These are phyloP conservation scores for Parus major DNA, from an alignment of 2,113 vertebrate genomes.

Conservation along the genomic window DNA sequence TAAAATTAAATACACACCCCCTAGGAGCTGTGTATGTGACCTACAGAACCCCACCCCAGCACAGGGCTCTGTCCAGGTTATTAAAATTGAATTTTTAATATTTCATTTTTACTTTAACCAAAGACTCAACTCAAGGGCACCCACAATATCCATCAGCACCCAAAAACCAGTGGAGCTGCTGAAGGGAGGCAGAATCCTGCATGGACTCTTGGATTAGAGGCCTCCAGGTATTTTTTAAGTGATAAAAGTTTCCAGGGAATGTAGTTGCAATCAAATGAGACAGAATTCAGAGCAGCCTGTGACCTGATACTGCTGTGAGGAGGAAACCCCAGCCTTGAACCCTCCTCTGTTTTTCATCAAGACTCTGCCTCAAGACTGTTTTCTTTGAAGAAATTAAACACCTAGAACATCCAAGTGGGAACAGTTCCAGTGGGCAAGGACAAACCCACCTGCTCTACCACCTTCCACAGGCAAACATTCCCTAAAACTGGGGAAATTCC, in stretches of 20 bases:
- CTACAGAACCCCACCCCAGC: background rate
- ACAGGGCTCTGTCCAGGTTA: background rate
- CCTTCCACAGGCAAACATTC: background rate
- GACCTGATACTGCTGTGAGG: background rate
- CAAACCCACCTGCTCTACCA: background rate
- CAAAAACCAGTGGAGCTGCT: background rate
- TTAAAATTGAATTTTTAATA: background rate
- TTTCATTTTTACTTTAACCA: background rate
- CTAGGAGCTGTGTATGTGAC: background rate
- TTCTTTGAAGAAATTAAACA: background rate
- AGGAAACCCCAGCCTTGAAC: background rate
- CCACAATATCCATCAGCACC: background rate
- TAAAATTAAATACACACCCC: background rate
- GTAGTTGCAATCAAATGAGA: background rate
- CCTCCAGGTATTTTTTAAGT: background rate
- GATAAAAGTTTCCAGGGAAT: background rate
- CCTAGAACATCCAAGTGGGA: background rate
- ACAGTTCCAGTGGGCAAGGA: background rate
- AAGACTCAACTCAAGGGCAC: background rate
- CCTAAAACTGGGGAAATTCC: too few relatives aligned
- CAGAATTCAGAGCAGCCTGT: background rate
- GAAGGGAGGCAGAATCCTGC: background rate
- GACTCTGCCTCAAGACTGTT: background rate
- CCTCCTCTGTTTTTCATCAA: background rate
- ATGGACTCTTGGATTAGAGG: accelerated